These are phyloP conservation scores for Syngnathus floridae DNA, from an alignment of 2,113 vertebrate genomes.

Conservation along the genomic window DNA sequence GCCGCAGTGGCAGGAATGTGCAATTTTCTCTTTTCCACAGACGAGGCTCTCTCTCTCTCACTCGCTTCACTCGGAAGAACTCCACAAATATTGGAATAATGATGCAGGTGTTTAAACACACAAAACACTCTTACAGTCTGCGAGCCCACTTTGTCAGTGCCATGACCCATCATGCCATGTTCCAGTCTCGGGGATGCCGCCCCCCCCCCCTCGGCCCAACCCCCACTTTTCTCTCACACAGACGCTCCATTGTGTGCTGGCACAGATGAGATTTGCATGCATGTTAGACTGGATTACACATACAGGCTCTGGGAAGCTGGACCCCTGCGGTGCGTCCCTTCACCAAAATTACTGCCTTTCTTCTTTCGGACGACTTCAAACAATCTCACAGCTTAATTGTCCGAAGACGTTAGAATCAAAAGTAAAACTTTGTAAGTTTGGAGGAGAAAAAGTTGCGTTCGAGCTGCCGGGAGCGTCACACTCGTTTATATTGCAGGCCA, in stretches of 20 bases:
- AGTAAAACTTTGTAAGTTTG: constrained; percentile 49
- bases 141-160: constrained; percentile 31
- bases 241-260: constrained; percentile 69
- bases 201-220: constrained; percentile 9
- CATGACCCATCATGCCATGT: constrained; percentile 18
- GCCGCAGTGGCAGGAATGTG: constrained; percentile 48
- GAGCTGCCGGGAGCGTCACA: constrained; percentile 11
- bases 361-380: constrained; percentile 60
- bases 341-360: constrained; percentile 18
- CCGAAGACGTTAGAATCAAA: constrained; percentile 39
- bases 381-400: constrained; percentile 56
- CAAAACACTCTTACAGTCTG: constrained; percentile 39
- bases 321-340: constrained; percentile 58
- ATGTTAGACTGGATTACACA: constrained; percentile 75
- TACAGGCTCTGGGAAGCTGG: constrained; percentile 66
- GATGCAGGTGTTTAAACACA: constrained; percentile 59
- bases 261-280: constrained; percentile 76
- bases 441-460: constrained; percentile 18
- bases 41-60: constrained; percentile 20
- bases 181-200: constrained; percentile 36
- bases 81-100: constrained; percentile 53
- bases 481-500: no score
- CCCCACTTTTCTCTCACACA: constrained; percentile 49
- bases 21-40: constrained; percentile 40
- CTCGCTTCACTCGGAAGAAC: constrained; percentile 14